Evolutionary conservation across 2,797 vertebrate genomes (phyloP), one percentile per base, ranked within the genome.

Genomic region (Sebastes diploproa): DNA sequence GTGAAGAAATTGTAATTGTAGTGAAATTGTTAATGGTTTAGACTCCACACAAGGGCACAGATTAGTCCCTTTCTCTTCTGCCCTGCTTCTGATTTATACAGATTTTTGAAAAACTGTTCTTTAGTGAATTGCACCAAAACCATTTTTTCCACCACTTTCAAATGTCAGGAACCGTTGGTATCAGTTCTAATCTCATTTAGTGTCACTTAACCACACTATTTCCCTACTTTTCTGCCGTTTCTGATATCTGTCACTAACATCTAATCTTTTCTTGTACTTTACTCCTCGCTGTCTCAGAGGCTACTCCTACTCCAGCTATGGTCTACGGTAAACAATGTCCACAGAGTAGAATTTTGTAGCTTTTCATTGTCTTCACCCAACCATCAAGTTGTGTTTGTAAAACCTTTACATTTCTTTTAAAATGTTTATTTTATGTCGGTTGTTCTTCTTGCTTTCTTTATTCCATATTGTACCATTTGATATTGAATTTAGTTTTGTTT

Each of bases 251-350:
- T 83, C 46, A 80, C 86, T 94, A 85, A 91, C 69, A 58, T 82
- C 91, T 96, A 93, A 95, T 92, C 89, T 82, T 93, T 88, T 95
- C 92, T 95, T 95, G 78, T 91, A 95, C 95, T 95, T 93, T 84
- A 95, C 94, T 96, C 94, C 96, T 86, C n/a, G 85, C 90, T 83
- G 94, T 96, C 96, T 96, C 96, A 99, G 98, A 97, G 95, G 96
- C 97, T 88, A 97, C 97, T 92, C 97, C 97, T 94, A 96, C 97
- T 95, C 97, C 98, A 93, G 93, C 98, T 96, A 93, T 98, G 91
- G 93, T 96, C 95, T 96, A 98, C 97, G 98, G 98, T 99, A 99
- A 99, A 97, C 92, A 68, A 63, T 78, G 70, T 77, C 72, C 11
- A 67, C 30, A 64, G 56, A 76, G 63, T 36, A 22, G 74, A 55